These are phyloP conservation scores for Notoglanidium macrostoma DNA, from an alignment of 2,797 vertebrate genomes.

Conservation along the genomic window DNA sequence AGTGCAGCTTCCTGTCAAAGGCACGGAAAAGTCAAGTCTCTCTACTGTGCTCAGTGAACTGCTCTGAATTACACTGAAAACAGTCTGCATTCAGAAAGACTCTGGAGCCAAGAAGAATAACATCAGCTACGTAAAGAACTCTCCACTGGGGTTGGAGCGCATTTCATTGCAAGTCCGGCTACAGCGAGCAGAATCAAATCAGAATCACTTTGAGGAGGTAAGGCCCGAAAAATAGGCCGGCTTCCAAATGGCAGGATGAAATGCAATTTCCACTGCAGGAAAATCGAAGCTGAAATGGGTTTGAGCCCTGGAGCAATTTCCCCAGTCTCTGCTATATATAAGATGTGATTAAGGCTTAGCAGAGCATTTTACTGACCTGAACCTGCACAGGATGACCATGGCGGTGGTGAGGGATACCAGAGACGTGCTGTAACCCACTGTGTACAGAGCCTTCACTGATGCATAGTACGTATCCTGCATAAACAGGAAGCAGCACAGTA, in stretches of 20 bases:
- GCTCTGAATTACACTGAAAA: neutral
- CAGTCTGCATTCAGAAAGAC: neutral
- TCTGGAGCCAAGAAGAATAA: neutral
- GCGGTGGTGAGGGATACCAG: conserved; percentile 93
- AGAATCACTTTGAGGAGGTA: conserved; percentile 4
- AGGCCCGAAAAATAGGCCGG: neutral
- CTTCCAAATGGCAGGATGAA: conserved; percentile 28
- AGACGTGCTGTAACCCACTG: conserved; percentile 95
- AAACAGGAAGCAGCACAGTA: neutral
- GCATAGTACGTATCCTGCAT: conserved; percentile 86
- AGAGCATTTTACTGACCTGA: conserved; percentile 80
- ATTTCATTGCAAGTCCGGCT: conserved; percentile 32
- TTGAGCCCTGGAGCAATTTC: conserved; percentile 10
- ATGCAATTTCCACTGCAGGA: conserved; percentile 34
- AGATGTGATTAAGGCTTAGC: conserved; percentile 31
- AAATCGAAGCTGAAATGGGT: conserved; percentile 12
- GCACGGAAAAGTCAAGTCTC: neutral
- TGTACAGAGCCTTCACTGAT: conserved; percentile 95
- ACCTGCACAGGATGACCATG: conserved; percentile 96
- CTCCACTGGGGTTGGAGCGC: conserved; percentile 1
- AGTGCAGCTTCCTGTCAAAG: conserved; percentile 89
- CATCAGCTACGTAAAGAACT: neutral
- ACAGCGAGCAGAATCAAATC: conserved; percentile 27
- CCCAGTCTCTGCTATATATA: conserved; percentile 12
- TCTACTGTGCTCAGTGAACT: no score